These are phyloP conservation scores for Australoheros facetus DNA, from an alignment of 2,797 vertebrate species.

Conservation along the genomic window DNA sequence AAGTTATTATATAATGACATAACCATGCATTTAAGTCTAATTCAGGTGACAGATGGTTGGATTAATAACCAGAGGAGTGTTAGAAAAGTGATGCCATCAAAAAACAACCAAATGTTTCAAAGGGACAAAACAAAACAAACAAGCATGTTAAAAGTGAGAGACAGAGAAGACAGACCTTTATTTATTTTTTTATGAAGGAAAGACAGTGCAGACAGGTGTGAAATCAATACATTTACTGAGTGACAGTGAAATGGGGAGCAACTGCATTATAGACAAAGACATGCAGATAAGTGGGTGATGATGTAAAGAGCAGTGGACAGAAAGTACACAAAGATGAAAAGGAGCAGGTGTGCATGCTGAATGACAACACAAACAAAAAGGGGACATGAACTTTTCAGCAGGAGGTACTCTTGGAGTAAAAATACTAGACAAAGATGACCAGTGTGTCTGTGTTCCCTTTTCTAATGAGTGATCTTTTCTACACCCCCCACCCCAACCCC, in stretches of 20 bases:
- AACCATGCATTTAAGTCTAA: conserved; percentile 22
- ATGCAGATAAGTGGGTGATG: conserved; percentile 64
- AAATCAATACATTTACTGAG: conserved; percentile 43
- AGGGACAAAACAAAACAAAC: conserved; percentile 46
- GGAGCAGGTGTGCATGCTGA: conserved; percentile 36
- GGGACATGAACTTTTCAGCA: conserved; percentile 23
- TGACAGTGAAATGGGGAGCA: conserved; percentile 22
- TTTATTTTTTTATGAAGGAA: conserved; percentile 60
- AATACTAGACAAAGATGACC: conserved; percentile 31
- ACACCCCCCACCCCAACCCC: background rate
- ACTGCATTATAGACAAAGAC: conserved; percentile 27
- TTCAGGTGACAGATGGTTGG: conserved; percentile 50
- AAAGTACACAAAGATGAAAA: conserved; percentile 28
- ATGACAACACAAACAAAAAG: conserved; percentile 30
- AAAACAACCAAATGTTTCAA: conserved; percentile 45
- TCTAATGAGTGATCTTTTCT: background rate
- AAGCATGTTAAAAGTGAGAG: conserved; percentile 40
- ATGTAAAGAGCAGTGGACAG: conserved; percentile 40
- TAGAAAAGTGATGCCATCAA: conserved; percentile 42
- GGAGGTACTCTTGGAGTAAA: conserved; percentile 18
- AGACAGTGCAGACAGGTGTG: conserved; percentile 32
- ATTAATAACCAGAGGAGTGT: conserved; percentile 27
- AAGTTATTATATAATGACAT: conserved; percentile 36
- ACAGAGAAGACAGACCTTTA: conserved; percentile 66
- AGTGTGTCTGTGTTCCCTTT: conserved; percentile 5